Conservation (phyloP, 2,113 vertebrate genomes). For the Rattus rattus region DNA sequence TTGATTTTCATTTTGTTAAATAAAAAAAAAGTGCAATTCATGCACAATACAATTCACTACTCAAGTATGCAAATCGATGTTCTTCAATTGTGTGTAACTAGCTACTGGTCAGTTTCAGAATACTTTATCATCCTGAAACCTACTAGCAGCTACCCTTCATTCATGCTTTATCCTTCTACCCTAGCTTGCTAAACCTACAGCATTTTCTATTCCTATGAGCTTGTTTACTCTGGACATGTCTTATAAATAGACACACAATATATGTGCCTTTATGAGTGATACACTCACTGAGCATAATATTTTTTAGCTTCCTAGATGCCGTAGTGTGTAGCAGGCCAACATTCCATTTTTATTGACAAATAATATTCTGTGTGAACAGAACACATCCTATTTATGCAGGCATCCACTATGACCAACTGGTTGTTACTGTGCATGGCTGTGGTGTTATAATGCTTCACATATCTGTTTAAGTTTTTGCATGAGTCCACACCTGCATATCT, state of each 20-base stretch:
- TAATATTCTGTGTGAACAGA: neutral
- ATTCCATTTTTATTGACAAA: constrained; percentile 9
- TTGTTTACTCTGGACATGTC: neutral
- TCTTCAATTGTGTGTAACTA: neutral
- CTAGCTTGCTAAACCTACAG: neutral
- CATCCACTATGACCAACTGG: neutral
- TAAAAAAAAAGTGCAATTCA: constrained; percentile 8
- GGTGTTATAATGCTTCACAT: neutral
- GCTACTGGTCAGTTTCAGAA: neutral
- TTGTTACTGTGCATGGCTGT: neutral
- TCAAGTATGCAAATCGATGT: neutral
- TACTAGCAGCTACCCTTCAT: neutral
- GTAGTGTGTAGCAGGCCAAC: neutral
- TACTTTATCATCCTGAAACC: neutral
- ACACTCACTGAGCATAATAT: neutral
- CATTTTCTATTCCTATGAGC: neutral
- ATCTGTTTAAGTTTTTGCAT: neutral
- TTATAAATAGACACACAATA: neutral
- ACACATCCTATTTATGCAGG: neutral
- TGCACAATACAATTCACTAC: neutral
- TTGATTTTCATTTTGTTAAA: constrained; percentile 46
- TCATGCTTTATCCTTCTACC: neutral
- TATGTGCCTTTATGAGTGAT: neutral
- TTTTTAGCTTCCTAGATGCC: neutral
- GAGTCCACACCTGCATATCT: neutral